Base-by-base conservation (phyloP, 2,888 invertebrate species). In the Phrixothrix hirtus region DNA sequence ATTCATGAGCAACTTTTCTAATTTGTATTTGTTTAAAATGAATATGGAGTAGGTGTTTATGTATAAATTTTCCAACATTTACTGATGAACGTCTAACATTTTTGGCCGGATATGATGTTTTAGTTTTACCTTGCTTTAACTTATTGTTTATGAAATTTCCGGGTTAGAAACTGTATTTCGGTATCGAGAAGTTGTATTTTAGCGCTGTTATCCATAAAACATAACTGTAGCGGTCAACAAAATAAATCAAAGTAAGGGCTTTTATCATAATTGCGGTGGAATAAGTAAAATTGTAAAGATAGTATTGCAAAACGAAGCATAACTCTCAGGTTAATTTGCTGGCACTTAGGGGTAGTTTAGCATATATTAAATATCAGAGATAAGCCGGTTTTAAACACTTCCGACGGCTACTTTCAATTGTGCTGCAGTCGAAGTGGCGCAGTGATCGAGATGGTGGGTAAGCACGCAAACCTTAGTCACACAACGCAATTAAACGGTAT, bases 271-370 rank as follows among this genome's bases (percentile, higher is more conserved):
- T n/a, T n/a, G n/a, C n/a, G n/a, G n/a, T n/a, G n/a, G n/a, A n/a
- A n/a, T n/a, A n/a, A 21, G 7, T 21, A 21, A 21, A 21, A 5
- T 21, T 21, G 31, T 17, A 31, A 21, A 3, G 2, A 3, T 21
- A n/a, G 16, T 41, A 31, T 32, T 26, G 26, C 34, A 26, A 26
- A 43, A 26, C 34, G 43, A 34, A 34, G 13, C 6, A 43, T 10
- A 34, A 34, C 29, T 39, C 10, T 31, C 25, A 37, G 27, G 14
- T 31, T 39, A 47, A 75, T 75, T 75, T 75, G 73, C 73, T 71
- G 71, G 72, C 74, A 74, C 73, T 75, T 74, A 74, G 69, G 74
- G 74, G 73, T 72, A 75, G 74, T 75, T 76, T 75, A 75, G 70
- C 73, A 71, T 75, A 73, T 71, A 74, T 75, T 74, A 75, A 74